Evolutionary conservation across 1,140 invertebrate species (phyloP).

Genomic region (Reticulitermes speratus): DNA sequence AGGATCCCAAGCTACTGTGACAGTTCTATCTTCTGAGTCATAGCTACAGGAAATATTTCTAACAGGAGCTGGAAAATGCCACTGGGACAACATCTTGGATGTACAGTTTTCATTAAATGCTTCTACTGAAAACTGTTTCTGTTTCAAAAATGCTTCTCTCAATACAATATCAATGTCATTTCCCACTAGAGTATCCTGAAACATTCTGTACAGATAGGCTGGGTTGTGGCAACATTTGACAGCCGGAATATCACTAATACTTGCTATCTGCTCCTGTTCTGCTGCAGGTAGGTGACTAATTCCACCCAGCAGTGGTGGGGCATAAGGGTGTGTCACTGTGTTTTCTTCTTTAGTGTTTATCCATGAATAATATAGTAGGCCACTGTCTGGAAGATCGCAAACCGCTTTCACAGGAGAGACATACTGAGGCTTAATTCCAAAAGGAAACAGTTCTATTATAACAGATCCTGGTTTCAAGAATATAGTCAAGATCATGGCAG

Average conservation of each 20-base stretch:
- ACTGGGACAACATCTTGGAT: neutral
- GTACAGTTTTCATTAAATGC: neutral
- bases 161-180: constrained; percentile 28
- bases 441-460: constrained; percentile 48
- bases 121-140: neutral
- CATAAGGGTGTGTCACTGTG: constrained; percentile 46
- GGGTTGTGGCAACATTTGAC: constrained; percentile 55
- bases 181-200: constrained; percentile 55
- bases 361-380: constrained; percentile 50
- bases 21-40: neutral
- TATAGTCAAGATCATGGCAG: constrained; percentile 43
- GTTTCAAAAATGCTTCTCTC: constrained; percentile 4
- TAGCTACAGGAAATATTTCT: neutral
- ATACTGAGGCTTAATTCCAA: constrained; percentile 47
- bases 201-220: constrained; percentile 54
- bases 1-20: constrained; percentile 15
- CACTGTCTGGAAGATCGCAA: constrained; percentile 41
- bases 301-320: constrained; percentile 44
- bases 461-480: constrained; percentile 40
- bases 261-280: constrained; percentile 44
- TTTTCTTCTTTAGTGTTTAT: constrained; percentile 45
- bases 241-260: constrained; percentile 43
- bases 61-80: constrained; percentile 24
- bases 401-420: constrained; percentile 54
- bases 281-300: constrained; percentile 45